A percentile compares a stretch with the other conserved stretches of the same genome.
These are phyloP conservation scores for Caenorhabditis inopinata DNA, from an alignment of 1,140 invertebrate genomes.

Conservation along the genomic window DNA sequence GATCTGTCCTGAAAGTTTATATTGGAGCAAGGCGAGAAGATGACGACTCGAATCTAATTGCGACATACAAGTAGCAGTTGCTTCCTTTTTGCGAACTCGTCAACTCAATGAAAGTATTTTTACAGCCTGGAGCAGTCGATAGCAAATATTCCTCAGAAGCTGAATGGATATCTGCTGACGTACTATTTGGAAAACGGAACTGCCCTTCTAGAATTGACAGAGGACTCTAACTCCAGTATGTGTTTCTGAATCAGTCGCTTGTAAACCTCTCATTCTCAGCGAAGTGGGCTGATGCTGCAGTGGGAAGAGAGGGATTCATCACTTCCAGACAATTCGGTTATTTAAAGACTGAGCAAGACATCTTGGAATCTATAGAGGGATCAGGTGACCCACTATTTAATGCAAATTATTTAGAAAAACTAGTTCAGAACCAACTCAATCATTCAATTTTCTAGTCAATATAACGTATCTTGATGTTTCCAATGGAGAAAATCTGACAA, in stretches of 20 bases:
- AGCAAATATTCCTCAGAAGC: slow-evolving; percentile 3
- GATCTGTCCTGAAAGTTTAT: not conserved
- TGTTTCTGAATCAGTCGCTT: no score
- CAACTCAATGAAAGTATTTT: no score
- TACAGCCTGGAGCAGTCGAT: not conserved
- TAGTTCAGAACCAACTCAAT: not conserved
- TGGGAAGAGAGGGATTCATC: not conserved
- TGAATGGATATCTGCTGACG: not conserved
- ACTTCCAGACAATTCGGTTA: not conserved
- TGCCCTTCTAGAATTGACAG: not conserved
- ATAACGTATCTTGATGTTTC: not conserved
- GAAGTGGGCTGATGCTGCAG: not conserved
- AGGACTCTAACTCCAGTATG: not conserved
- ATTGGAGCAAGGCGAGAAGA: not conserved
- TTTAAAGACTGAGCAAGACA: not conserved
- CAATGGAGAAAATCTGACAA: not conserved
- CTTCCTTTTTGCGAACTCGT: no score
- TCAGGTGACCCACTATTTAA: not conserved
- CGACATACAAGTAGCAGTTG: not conserved
- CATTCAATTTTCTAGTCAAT: not conserved
- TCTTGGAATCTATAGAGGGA: not conserved
- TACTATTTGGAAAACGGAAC: slow-evolving; percentile 15
- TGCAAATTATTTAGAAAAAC: not conserved
- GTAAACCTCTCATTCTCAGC: not conserved
- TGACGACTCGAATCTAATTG: not conserved